Base-by-base conservation (phyloP, 1,140 invertebrate species). In the Homarus americanus region DNA sequence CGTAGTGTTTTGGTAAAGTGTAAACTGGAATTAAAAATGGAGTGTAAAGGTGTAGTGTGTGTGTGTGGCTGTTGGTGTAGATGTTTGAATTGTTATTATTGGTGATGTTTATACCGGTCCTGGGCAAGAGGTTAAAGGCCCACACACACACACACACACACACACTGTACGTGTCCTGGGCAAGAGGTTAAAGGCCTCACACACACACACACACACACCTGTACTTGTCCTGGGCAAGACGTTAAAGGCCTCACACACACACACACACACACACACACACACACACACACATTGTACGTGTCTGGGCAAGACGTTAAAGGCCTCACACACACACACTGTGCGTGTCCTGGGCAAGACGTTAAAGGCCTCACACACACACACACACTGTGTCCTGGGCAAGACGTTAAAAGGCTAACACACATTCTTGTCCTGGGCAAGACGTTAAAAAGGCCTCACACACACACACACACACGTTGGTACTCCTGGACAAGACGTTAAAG, bases 101-200 rank as follows among this genome's bases (percentile, higher is more conserved):
- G 17, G 2, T 0, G 15, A 63, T 63, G 20, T 4, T 12, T 5
- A 63, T 20, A 4, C 58, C 2, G 3, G 38, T 78, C 75, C 41
- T 80, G 78, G 78, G 41, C 41, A 80, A 17, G 78, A 80, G 41
- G 78, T 80, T 80, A 80, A 80, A 80, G 53, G 78, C 41, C 78
- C 78, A 1, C 41, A 28, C 10, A 12, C 15, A 5, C 28, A 0
- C 53, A 1, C 20, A 15, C n/a, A n/a, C n/a, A n/a, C n/a, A n/a
- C n/a, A n/a, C n/a, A 15, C 44, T 15, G 9, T 1, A 15, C 17
- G 1, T 1, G 17, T 24, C 53, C 53, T 58, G 53, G 53, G 53
- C 44, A 49, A 58, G 20, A 3, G 1, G 53, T 20, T 20, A 58
- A 58, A 58, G 53, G 53, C 53, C 17, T 20, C 20, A 20, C 24